These are phyloP conservation scores for Anableps anableps DNA, from an alignment of 2,797 vertebrate species.

Conservation along the genomic window DNA sequence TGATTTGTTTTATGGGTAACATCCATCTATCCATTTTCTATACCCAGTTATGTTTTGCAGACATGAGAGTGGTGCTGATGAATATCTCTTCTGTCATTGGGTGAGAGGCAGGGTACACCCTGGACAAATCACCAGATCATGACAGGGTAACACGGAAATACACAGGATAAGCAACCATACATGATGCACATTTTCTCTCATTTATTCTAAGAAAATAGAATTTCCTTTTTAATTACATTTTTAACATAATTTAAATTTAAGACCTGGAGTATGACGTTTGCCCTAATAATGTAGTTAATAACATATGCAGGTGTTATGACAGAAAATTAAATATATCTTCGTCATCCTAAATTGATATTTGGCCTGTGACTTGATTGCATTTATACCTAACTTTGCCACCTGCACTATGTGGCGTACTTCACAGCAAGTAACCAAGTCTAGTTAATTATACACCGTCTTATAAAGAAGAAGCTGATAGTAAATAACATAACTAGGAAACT, in stretches of 20 bases:
- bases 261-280: not conserved
- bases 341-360: not conserved
- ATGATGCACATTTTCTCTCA: not conserved
- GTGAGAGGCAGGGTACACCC: not conserved
- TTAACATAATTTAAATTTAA: not conserved
- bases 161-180: not conserved
- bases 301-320: too few relatives aligned
- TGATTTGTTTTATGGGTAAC: conserved; percentile 1
- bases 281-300: too few relatives aligned
- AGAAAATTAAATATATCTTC: not conserved
- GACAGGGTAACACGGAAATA: not conserved
- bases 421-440: not conserved
- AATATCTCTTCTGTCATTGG: not conserved
- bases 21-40: not conserved
- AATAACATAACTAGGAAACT: not conserved
- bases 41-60: not conserved
- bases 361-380: not conserved
- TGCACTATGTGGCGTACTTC: not conserved
- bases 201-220: not conserved
- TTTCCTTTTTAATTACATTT: too few relatives aligned
- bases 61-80: not conserved
- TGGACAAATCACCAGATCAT: not conserved
- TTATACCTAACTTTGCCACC: not conserved
- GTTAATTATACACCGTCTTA: not conserved
- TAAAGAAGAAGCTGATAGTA: not conserved